A percentile compares a stretch with the other conserved stretches of the same genome.
phyloP scores from a whole-genome alignment of 2,113 vertebrate genomes.

The Eulacestoma nigropectus region DNA sequence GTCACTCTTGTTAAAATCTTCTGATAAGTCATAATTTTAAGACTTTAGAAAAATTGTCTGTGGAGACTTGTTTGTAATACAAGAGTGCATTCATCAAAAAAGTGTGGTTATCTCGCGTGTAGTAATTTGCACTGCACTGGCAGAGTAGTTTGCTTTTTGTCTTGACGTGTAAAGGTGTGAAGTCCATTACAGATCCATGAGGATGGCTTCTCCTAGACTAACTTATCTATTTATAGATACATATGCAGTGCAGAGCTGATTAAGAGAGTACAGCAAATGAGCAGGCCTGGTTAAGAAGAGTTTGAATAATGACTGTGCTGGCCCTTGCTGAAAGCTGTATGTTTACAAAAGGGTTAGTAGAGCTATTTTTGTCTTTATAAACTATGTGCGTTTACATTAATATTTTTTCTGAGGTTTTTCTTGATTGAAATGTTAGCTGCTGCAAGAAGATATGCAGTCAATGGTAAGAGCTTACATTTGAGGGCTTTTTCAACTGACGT shows the following conservation, averaged over 20 bases:
- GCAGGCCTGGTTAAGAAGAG: constrained; percentile 34
- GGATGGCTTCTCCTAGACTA: not conserved
- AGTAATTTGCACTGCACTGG: not conserved
- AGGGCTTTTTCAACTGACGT: not conserved
- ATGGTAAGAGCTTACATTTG: not conserved
- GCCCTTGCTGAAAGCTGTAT: constrained; percentile 63
- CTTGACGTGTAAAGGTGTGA: not conserved
- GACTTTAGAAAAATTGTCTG: not conserved
- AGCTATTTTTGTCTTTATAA: constrained; percentile 73
- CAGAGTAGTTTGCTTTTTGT: not conserved
- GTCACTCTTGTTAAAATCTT: not conserved
- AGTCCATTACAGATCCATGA: not conserved
- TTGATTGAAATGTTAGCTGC: constrained; percentile 57
- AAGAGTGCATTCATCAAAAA: not conserved
- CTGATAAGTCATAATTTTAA: not conserved
- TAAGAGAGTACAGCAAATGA: constrained; percentile 8
- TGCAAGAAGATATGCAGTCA: constrained; percentile 3
- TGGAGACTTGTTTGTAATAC: not conserved
- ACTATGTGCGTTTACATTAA: constrained; percentile 58
- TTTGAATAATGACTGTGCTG: constrained; percentile 56
- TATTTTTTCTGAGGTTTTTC: constrained; percentile 63
- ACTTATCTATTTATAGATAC: constrained; percentile 19
- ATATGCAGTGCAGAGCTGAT: not conserved
- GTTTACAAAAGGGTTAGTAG: constrained; percentile 68
- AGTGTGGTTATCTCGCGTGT: not conserved